A percentile compares a stretch with the other conserved stretches of the same genome.
Evolutionary conservation across 2,113 vertebrate species (phyloP).

Genomic region (Sporophila hypoxantha): DNA sequence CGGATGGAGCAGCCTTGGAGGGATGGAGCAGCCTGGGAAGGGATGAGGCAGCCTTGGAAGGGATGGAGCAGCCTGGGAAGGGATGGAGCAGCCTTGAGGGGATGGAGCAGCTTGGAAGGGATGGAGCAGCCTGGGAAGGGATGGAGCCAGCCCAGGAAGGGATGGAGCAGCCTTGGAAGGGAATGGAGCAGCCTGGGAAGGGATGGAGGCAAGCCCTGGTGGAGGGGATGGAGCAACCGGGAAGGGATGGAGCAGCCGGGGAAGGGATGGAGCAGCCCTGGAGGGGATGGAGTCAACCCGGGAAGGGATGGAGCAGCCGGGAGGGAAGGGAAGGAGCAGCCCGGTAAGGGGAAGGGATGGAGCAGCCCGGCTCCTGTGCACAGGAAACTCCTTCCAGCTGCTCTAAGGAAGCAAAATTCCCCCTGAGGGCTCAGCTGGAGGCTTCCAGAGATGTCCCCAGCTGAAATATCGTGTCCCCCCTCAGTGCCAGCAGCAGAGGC

Average conservation of each 20-base stretch:
- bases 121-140: too few relatives aligned
- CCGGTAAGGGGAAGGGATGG: rapidly evolving
- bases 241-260: too few relatives aligned
- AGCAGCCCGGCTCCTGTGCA: rapidly evolving
- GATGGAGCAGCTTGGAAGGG: rapidly evolving
- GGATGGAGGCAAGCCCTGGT: too few relatives aligned
- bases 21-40: too few relatives aligned
- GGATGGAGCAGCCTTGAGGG: neutral
- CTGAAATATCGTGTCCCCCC: rapidly evolving
- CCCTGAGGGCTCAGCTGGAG: rapidly evolving
- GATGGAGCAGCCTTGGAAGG: too few relatives aligned
- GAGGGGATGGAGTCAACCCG: neutral
- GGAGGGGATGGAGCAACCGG: neutral
- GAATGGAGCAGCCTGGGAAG: too few relatives aligned
- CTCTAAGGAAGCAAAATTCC: neutral
- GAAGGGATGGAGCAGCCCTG: too few relatives aligned
- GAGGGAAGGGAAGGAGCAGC: neutral
- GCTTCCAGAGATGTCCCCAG: rapidly evolving
- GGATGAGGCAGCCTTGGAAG: too few relatives aligned
- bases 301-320: neutral
- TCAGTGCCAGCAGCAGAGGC: neutral
- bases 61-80: too few relatives aligned
- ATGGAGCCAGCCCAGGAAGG: too few relatives aligned
- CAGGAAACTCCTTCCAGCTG: neutral
- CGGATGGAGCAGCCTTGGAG: neutral